Conservation (phyloP, 2,113 vertebrate genomes). For the Dicerorhinus sumatrensis region DNA sequence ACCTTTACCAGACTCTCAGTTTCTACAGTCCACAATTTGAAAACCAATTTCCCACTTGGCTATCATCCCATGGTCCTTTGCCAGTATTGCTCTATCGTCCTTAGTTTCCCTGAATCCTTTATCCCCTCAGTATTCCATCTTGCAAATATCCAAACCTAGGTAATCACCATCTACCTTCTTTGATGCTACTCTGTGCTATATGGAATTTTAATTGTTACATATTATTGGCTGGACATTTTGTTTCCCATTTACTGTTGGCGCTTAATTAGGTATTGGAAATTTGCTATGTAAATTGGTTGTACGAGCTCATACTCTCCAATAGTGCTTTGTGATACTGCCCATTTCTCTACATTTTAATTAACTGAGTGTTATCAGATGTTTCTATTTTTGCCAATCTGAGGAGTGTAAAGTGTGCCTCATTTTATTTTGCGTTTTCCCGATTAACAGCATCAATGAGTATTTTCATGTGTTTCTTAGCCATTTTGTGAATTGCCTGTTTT, state of each 20-base stretch:
- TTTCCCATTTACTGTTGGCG: background rate
- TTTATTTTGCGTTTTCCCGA: conserved; percentile 15
- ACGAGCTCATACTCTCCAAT: background rate
- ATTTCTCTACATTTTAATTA: background rate
- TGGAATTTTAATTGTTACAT: background rate
- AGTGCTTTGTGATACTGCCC: background rate
- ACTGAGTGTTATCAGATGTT: background rate
- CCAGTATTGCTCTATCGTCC: background rate
- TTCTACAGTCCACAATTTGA: background rate
- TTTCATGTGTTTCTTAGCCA: background rate
- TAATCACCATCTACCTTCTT: background rate
- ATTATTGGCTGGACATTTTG: background rate
- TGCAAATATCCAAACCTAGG: background rate
- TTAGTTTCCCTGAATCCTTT: background rate
- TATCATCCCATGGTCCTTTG: background rate
- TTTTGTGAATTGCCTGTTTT: conserved; percentile 16
- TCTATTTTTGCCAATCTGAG: background rate
- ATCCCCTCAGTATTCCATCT: background rate
- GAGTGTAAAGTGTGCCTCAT: background rate
- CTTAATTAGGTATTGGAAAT: background rate
- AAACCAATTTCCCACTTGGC: background rate
- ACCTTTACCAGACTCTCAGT: background rate
- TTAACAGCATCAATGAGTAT: background rate
- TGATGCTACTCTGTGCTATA: background rate
- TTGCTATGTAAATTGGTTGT: background rate